A percentile compares a stretch with the other conserved stretches of the same genome.
Conservation (phyloP, 2,888 invertebrate genomes). For the Perizoma affinitatum region DNA sequence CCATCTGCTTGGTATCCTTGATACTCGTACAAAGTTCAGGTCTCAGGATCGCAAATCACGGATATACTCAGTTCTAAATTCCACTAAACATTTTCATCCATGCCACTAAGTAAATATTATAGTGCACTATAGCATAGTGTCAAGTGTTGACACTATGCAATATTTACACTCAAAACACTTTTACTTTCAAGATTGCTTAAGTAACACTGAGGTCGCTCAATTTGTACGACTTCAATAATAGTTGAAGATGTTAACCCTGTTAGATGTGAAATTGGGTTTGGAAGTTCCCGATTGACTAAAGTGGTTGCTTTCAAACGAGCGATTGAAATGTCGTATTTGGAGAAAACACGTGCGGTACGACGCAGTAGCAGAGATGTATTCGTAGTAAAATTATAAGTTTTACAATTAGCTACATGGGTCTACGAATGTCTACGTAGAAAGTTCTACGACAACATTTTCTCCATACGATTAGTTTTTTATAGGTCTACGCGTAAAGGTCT, state of each 20-base stretch:
- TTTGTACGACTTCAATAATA: conserved; percentile 16
- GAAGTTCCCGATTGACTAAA: conserved; percentile 17
- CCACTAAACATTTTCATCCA: no score
- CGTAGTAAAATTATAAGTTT: background rate
- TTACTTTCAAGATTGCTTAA: conserved; percentile 5
- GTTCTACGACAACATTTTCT: no score
- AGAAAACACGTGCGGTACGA: background rate
- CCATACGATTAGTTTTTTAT: no score
- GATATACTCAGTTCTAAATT: no score
- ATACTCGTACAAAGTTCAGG: no score
- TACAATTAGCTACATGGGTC: background rate
- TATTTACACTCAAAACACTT: background rate
- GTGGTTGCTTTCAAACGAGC: conserved; percentile 7
- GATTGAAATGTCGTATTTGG: conserved; percentile 5
- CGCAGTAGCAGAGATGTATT: background rate
- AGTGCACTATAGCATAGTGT: no score
- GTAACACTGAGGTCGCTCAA: conserved; percentile 10
- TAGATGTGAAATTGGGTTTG: conserved; percentile 23
- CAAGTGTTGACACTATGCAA: no score
- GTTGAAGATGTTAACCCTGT: conserved; percentile 18
- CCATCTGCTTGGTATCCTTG: no score
- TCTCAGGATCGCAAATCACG: no score
- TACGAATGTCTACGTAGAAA: background rate
- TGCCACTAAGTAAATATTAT: no score
- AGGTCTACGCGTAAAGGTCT: background rate